These are phyloP conservation scores for Brachionus manjavacas DNA, from an alignment of 1,140 invertebrate genomes.

Conservation along the genomic window DNA sequence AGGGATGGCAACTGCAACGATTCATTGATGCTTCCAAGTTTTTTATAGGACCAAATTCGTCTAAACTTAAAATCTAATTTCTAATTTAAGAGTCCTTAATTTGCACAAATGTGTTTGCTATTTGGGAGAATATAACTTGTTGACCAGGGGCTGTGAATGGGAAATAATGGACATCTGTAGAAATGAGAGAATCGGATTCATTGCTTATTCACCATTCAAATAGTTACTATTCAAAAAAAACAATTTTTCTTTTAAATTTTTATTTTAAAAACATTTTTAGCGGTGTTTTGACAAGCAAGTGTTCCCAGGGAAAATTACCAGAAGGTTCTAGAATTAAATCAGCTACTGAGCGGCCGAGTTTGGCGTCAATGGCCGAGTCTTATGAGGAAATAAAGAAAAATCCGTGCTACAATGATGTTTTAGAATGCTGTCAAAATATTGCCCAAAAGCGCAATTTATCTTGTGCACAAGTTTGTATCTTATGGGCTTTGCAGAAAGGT, in stretches of 20 bases:
- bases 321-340: not conserved
- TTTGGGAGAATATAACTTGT: constrained; percentile 46
- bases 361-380: constrained; percentile 17
- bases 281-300: constrained; percentile 7
- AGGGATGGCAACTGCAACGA: constrained; percentile 49
- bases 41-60: not conserved
- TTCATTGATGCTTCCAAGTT: constrained; percentile 45
- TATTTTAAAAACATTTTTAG: not conserved
- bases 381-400: constrained; percentile 11
- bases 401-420: not conserved
- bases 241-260: not conserved
- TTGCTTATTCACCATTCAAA: constrained; percentile 49
- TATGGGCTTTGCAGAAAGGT: constrained; percentile 52
- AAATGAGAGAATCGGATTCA: constrained; percentile 47
- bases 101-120: constrained; percentile 39
- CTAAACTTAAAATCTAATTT: not conserved
- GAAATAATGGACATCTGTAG: constrained; percentile 48
- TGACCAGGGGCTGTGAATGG: constrained; percentile 47
- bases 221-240: constrained; percentile 42
- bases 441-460: not conserved
- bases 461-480: constrained; percentile 48
- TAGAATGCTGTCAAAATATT: not conserved
- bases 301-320: not conserved
- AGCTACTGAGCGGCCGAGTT: not conserved
- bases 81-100: constrained; percentile 11